These are phyloP conservation scores for Esox niger DNA, from an alignment of 2,113 vertebrate species.

Conservation along the genomic window DNA sequence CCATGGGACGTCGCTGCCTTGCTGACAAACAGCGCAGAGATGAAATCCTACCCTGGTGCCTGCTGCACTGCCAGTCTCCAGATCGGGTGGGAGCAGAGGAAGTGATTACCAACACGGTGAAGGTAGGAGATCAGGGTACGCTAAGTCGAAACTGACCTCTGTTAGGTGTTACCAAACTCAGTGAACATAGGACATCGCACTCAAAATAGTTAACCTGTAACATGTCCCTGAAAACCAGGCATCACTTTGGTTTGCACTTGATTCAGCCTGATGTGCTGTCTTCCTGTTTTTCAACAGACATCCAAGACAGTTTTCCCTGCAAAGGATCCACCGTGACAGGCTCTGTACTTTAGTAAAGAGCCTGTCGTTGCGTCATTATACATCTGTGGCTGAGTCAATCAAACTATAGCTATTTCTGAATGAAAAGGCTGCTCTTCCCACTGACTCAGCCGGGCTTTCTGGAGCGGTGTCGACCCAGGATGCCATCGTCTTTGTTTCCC, in stretches of 20 bases:
- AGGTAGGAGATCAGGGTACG: neutral
- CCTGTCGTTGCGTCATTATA: too few species aligned
- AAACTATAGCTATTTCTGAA: neutral
- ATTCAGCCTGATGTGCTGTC: neutral
- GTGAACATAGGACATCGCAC: neutral
- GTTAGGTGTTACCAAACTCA: too few species aligned
- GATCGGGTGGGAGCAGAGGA: neutral
- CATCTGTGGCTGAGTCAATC: neutral
- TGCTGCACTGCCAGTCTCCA: neutral
- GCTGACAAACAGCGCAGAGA: slow-evolving; percentile 54
- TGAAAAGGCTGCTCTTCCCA: neutral
- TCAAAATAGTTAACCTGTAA: neutral
- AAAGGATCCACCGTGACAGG: too few species aligned
- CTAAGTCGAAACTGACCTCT: too few species aligned
- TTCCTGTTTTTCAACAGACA: neutral
- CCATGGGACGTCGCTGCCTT: slow-evolving; percentile 36
- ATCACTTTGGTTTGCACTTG: neutral
- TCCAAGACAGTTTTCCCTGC: neutral
- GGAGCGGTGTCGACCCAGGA: neutral
- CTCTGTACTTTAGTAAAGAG: too few species aligned
- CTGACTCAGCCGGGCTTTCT: neutral
- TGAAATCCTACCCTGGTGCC: slow-evolving; percentile 16
- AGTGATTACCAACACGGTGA: neutral
- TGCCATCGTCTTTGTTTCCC: neutral
- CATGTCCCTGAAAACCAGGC: neutral